phyloP scores from a whole-genome alignment of 2,888 invertebrate species.

The Cantharis rustica region DNA sequence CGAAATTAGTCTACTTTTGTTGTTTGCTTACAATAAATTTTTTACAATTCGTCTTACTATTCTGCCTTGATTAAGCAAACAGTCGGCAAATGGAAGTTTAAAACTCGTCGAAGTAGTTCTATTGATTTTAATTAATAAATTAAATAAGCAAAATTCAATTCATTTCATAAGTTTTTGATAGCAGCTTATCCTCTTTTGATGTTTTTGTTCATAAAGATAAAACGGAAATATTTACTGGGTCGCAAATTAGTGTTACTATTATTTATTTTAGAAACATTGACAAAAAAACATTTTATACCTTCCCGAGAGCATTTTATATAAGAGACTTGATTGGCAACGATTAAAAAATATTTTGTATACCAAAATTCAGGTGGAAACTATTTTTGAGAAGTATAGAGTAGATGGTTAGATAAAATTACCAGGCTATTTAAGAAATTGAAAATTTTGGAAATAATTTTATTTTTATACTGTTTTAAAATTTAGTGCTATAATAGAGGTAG shows the following conservation, averaged over 20 bases:
- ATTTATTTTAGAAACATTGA: too few species aligned
- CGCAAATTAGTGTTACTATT: neutral
- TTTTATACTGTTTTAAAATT: neutral
- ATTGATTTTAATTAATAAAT: neutral
- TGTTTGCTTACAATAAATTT: too few species aligned
- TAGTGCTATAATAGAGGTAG: neutral
- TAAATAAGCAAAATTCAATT: too few species aligned
- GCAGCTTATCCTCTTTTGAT: neutral
- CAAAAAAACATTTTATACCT: neutral
- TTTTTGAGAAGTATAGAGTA: neutral
- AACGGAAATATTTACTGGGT: neutral
- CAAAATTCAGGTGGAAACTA: neutral
- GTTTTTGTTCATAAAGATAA: neutral
- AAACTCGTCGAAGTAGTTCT: neutral
- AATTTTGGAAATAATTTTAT: too few species aligned
- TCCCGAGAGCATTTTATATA: neutral
- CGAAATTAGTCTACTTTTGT: too few species aligned
- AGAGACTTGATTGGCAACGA: neutral
- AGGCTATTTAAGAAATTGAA: neutral
- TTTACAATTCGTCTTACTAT: neutral
- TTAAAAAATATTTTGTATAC: neutral
- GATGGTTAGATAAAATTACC: neutral
- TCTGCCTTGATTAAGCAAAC: neutral
- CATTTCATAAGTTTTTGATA: neutral
- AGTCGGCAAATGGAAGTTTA: neutral